Conservation (phyloP, 2,797 vertebrate genomes). For the Odontamblyopus lacepedii region DNA sequence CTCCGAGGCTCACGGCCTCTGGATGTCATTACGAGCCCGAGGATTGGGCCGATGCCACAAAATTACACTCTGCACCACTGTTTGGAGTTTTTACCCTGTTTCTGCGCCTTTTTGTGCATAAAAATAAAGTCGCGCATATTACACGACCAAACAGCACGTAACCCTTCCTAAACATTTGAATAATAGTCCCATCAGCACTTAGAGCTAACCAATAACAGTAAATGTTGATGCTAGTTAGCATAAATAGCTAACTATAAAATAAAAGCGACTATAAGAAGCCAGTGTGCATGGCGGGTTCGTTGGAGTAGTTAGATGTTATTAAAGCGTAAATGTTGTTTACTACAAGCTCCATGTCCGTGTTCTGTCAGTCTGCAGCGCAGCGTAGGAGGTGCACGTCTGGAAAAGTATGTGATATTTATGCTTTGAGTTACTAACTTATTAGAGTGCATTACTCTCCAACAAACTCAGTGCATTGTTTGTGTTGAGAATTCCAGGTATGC, state of each 20-base stretch:
- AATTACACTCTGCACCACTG: slow-evolving; percentile 36
- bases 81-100: slow-evolving; percentile 14
- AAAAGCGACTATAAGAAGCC: slow-evolving; percentile 56
- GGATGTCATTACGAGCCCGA: slow-evolving; percentile 74
- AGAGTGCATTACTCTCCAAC: slow-evolving; percentile 16
- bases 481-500: not conserved
- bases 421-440: slow-evolving; percentile 22
- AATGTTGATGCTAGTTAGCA: slow-evolving; percentile 63
- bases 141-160: not conserved
- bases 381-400: slow-evolving; percentile 29
- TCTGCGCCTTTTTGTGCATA: not conserved
- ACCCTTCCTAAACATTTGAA: slow-evolving; percentile 47
- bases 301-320: slow-evolving; percentile 16
- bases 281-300: slow-evolving; percentile 20
- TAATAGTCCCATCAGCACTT: slow-evolving; percentile 27
- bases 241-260: slow-evolving; percentile 57
- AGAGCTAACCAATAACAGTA: slow-evolving; percentile 58
- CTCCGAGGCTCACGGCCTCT: slow-evolving; percentile 72
- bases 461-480: not conserved
- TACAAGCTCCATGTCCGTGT: slow-evolving; percentile 10
- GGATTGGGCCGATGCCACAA: slow-evolving; percentile 71
- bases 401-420: slow-evolving; percentile 34
- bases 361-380: slow-evolving; percentile 19
- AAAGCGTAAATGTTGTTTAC: slow-evolving; percentile 21
- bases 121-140: not conserved